Conservation (phyloP, 2,888 invertebrate species). For the Amiota mariae region DNA sequence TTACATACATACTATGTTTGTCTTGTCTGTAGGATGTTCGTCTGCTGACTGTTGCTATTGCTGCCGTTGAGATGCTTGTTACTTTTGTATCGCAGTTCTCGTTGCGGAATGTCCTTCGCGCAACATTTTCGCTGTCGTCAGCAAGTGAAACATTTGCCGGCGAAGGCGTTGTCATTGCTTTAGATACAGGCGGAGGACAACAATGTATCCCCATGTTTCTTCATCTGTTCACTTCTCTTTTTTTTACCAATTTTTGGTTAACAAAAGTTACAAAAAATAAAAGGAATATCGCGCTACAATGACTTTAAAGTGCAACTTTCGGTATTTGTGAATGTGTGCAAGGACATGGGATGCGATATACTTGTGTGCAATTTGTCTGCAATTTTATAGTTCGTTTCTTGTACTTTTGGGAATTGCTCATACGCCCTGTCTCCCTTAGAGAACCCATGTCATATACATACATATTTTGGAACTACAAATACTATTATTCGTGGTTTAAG, state of each 20-base stretch:
- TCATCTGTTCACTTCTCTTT: neutral
- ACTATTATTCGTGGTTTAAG: no score
- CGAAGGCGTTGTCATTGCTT: neutral
- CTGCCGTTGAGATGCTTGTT: conserved; percentile 12
- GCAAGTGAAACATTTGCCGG: conserved; percentile 1
- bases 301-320: conserved; percentile 25
- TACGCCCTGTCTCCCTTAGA: neutral
- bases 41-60: neutral
- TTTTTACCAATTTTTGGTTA: conserved; percentile 3
- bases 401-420: conserved; percentile 25
- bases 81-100: neutral
- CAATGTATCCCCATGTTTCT: neutral
- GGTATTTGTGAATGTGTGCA: neutral
- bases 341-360: neutral
- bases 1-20: neutral
- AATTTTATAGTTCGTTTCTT: conserved; percentile 53
- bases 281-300: conserved; percentile 12
- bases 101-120: conserved; percentile 7
- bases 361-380: conserved; percentile 64
- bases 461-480: neutral
- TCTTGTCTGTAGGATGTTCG: neutral
- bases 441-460: neutral
- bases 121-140: conserved; percentile 22
- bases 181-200: no score
- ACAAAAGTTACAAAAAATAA: neutral